A percentile compares a stretch with the other conserved stretches of the same genome.
phyloP scores from a whole-genome alignment of 1,140 invertebrate species.

The Drosophila asahinai region DNA sequence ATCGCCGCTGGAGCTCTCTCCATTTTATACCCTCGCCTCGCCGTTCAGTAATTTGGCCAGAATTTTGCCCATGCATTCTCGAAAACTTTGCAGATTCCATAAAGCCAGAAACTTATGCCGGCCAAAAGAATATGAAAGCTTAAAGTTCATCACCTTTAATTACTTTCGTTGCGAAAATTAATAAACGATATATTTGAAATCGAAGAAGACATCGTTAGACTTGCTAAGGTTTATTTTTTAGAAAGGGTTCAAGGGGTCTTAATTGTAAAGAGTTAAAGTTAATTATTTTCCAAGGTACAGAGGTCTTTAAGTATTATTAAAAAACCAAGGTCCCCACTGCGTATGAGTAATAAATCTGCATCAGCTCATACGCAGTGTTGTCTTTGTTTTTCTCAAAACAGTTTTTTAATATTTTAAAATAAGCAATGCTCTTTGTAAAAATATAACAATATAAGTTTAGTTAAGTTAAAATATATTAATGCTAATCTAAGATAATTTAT shows the following conservation, averaged over 20 bases:
- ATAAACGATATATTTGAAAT: not conserved
- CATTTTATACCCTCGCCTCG: conserved; percentile 19
- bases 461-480: too few species aligned
- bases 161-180: conserved; percentile 1
- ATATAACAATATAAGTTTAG: too few species aligned
- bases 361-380: too few species aligned
- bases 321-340: not conserved
- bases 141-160: conserved; percentile 16
- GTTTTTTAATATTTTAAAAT: too few species aligned
- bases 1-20: conserved; percentile 38
- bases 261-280: not conserved
- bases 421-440: too few species aligned
- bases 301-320: not conserved
- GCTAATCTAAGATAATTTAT: not conserved
- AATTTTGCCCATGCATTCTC: conserved; percentile 8
- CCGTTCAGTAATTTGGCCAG: conserved; percentile 16
- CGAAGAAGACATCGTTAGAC: too few species aligned
- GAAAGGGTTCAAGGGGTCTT: not conserved
- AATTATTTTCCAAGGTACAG: too few species aligned
- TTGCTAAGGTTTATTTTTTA: too few species aligned
- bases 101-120: conserved; percentile 1
- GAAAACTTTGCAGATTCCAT: not conserved
- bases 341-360: conserved; percentile 3
- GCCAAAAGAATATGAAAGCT: conserved; percentile 3
- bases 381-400: too few species aligned